Evolutionary conservation across 1,140 invertebrate genomes (phyloP), one percentile per base, ranked within the genome.

Genomic region (Medauroidea extradentata): DNA sequence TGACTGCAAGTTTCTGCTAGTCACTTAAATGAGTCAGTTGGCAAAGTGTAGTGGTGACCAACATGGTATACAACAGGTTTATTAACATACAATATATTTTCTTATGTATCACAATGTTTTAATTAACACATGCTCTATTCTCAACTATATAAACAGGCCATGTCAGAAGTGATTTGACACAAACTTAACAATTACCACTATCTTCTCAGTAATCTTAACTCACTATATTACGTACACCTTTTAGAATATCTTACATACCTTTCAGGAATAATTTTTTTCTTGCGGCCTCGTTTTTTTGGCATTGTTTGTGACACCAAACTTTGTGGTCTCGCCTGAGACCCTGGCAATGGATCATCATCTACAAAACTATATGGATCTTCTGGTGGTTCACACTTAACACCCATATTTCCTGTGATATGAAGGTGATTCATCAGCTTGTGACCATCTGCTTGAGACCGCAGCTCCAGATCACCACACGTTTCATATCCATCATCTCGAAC

Each of bases 401-500:
- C 76, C 73, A 72, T 39, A 29, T 52, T 29, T 11, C 46, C 50
- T 7, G 27, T 21, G 34, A 48, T 27, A 13, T 62, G 56, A 1
- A 57, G 24, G 42, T 57, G 56, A 23, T 39, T 51, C 24, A 60
- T 46, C 25, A 62, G 29, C 60, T 66, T 64, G 24, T 57, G 57
- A 24, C 34, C 53, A 27, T 57, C 60, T 21, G 48, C 34, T 56
- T 62, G 60, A 34, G 54, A 50, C 19, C 60, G 54, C 69, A 86
- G 75, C 68, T 86, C 85, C 72, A 88, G 83, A 73, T 89, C 88
- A 67, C 86, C 88, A 77, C 87, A 87, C 62, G 89, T 91, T 78
- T 92, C 89, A 78, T 91, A 91, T 61, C 89, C 89, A 78, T 92
- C 89, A 79, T 92, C 89, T 70, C 88, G 82, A 63, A 83, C 83